A percentile compares a stretch with the other conserved stretches of the same genome.
phyloP scores from a whole-genome alignment of 1,140 invertebrate species.

The Procambarus clarkii region DNA sequence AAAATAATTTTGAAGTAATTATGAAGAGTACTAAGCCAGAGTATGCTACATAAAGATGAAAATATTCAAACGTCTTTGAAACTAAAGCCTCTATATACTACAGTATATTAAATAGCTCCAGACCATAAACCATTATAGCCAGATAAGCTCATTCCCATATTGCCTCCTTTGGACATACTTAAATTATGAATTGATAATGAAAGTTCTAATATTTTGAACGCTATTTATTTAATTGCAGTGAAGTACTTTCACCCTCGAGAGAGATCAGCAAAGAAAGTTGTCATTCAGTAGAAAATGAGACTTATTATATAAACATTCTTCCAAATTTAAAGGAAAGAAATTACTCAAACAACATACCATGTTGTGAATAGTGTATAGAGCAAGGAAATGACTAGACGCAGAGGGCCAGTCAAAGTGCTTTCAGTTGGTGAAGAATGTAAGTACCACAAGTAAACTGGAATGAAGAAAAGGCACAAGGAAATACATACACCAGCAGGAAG shows the following conservation, averaged over 20 bases:
- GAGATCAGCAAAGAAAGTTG: background rate
- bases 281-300: background rate
- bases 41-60: too few species aligned
- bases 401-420: background rate
- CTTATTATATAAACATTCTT: constrained; percentile 5
- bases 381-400: constrained; percentile 1
- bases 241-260: background rate
- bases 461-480: constrained; percentile 43
- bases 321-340: background rate
- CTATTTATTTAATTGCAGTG: background rate
- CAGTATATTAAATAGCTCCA: too few species aligned
- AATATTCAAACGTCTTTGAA: too few species aligned
- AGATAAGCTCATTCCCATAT: too few species aligned
- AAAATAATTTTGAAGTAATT: too few species aligned
- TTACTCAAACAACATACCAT: background rate
- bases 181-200: too few species aligned
- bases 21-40: too few species aligned
- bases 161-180: too few species aligned
- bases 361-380: background rate
- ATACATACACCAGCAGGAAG: constrained; percentile 31
- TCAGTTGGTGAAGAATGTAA: background rate
- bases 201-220: too few species aligned
- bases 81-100: too few species aligned
- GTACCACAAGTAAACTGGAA: constrained; percentile 19
- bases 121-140: too few species aligned